A percentile compares a stretch with the other conserved stretches of the same genome.
phyloP scores from a whole-genome alignment of 2,888 invertebrate species.

The Carcina quercana region DNA sequence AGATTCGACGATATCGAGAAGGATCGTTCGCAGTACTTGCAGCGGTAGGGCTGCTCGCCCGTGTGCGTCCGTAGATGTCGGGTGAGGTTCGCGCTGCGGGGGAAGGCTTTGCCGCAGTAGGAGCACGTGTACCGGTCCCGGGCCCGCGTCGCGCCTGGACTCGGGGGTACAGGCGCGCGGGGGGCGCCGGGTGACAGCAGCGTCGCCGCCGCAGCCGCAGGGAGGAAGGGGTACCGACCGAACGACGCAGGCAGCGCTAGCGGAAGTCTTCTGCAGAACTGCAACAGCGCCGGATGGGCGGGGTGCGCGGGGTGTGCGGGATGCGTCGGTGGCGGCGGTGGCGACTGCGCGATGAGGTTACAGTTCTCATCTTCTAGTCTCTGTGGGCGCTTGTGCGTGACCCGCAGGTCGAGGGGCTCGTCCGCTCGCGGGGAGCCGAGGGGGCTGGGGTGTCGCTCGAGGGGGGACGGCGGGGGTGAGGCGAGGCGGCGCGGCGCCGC shows the following conservation, averaged over 20 bases:
- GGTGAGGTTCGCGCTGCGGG: slow-evolving; percentile 97
- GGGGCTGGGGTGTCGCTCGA: slow-evolving; percentile 58
- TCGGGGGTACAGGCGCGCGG: slow-evolving; percentile 54
- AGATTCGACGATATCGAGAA: slow-evolving; percentile 99
- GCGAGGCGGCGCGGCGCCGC: slow-evolving; percentile 92
- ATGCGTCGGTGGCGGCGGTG: slow-evolving; percentile 67
- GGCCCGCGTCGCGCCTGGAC: slow-evolving; percentile 75
- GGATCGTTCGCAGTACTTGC: slow-evolving; percentile 98
- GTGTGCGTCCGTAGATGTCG: slow-evolving; percentile 98
- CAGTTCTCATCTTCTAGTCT: slow-evolving; percentile 89
- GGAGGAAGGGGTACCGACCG: slow-evolving; percentile 65
- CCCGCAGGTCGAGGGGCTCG: slow-evolving; percentile 90
- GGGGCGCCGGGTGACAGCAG: slow-evolving; percentile 58
- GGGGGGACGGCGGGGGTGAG: slow-evolving; percentile 66
- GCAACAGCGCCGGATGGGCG: slow-evolving; percentile 60
- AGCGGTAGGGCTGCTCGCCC: slow-evolving; percentile 98
- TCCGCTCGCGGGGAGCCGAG: slow-evolving; percentile 72
- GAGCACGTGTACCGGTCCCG: slow-evolving; percentile 97
- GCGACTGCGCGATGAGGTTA: slow-evolving; percentile 81
- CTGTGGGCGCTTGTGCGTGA: slow-evolving; percentile 86
- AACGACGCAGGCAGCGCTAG: slow-evolving; percentile 64
- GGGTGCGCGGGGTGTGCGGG: slow-evolving; percentile 78
- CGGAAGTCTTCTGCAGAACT: slow-evolving; percentile 62
- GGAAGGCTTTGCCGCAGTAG: slow-evolving; percentile 98
- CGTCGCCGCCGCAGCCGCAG: slow-evolving; percentile 62